Base-by-base conservation (phyloP, 2,888 invertebrate species). In the Lithophane socia region DNA sequence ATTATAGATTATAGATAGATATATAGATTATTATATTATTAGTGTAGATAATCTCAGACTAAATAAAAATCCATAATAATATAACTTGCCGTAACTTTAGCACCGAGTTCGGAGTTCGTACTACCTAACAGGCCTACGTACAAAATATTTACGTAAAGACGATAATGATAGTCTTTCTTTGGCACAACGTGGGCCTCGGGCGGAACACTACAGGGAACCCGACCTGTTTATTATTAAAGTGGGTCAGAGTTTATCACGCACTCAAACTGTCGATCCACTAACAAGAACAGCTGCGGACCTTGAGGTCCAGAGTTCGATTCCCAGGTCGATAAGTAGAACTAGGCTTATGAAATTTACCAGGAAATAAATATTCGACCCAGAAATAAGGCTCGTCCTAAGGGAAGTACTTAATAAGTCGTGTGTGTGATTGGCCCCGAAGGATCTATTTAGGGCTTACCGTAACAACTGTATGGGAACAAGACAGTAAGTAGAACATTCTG, bases 161-260 rank as follows among this genome's bases (percentile, higher is more conserved):
- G 72, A 79, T 82, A 80, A 82, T 42, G 52, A 73, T 79, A 58
- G 73, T 68, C 75, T 78, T 75, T 75, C 75, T 81, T 81, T 64
- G 71, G 61, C 74, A 84, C 67, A 82, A 73, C 64, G 65, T 71
- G 71, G 73, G 52, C 60, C 73, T 74, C 64, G 49, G 60, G 70
- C 42, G 66, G 18, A 81, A 73, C 73, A 64, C 70, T 70, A 66
- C 73, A 81, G 83, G 88, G 88, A 86, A 83, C 71, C 77, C 84
- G 65, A 76, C 60, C 61, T 24, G 68, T 82, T 84, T 82, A 86
- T 87, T 86, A 80, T 79, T 87, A 79, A 86, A 87, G 63, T 87
- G 64, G 86, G 84, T 77, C 84, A 87, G 77, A 86, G 86, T 86
- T 86, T 87, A 86, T 87, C 80, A 76, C 54, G 58, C 56, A 82